Base-by-base conservation (phyloP, 1,140 invertebrate species). In the Camponotus floridanus region DNA sequence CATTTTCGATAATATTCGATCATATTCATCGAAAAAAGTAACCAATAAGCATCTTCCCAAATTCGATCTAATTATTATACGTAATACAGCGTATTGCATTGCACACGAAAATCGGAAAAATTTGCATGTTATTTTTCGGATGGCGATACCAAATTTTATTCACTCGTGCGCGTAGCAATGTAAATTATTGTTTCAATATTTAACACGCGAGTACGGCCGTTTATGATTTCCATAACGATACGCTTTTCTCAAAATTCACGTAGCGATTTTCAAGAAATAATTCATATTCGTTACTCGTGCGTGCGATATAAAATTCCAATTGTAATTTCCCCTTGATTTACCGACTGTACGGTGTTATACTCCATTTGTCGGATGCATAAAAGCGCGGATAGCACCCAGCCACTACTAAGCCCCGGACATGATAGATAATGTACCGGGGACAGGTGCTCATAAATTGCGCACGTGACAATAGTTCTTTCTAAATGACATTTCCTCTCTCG, bases 401-500 rank as follows among this genome's bases (percentile, higher is more conserved):
- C 55, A 80, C 48, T 4, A 51, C 57, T 71, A 76, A 59, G 57
- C 48, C 42, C 76, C 15, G 9, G 45, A 86, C 71, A 78, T 86
- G 26, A 87, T 86, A 55, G 87, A 86, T 89, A 86, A 89, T 83
- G 57, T 76, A 86, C 76, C 73, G 15, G 45, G 51, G 62, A 83
- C 67, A 76, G 65, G 39, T 59, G 59, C 39, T 76, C 71, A 61
- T 89, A 86, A 89, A 89, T 89, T 62, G 73, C 70, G 62, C 55
- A 89, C 87, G 73, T 89, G 73, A 89, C 85, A 33, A 31, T 76
- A 74, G 80, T 39, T 67, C 65, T 84, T 39, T 61, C 15, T 81
- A 15, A 7, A 48, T 33, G 9, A 45, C 79, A 59, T 7, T 33
- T 71, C 26, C 0, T 7, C 18, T 21, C n/a, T 51, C 48, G 8